phyloP scores from a whole-genome alignment of 1,140 invertebrate genomes.

The Macrobrachium rosenbergii region DNA sequence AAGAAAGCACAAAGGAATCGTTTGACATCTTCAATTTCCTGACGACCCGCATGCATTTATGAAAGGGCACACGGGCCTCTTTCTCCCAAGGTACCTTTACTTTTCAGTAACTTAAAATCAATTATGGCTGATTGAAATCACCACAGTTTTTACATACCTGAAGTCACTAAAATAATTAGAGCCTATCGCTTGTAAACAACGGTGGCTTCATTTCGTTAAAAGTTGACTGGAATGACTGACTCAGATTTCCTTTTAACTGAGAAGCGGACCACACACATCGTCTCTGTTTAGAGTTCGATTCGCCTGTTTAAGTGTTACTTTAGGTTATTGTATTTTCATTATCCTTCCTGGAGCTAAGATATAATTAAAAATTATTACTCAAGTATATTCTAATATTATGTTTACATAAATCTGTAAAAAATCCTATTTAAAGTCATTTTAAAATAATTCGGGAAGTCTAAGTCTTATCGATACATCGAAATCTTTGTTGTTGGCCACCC shows the following conservation, averaged over 20 bases:
- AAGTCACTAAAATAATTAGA: background rate
- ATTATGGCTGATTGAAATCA: too few relatives aligned
- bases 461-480: background rate
- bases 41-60: too few relatives aligned
- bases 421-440: background rate
- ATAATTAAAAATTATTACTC: background rate
- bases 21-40: too few relatives aligned
- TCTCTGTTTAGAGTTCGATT: conserved; percentile 32
- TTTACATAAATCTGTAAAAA: background rate
- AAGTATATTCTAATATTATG: background rate
- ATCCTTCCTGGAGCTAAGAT: background rate
- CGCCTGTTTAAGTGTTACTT: background rate
- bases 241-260: conserved; percentile 52
- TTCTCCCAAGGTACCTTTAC: too few relatives aligned
- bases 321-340: background rate
- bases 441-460: background rate
- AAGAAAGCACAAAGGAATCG: too few relatives aligned
- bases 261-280: conserved; percentile 52
- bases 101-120: too few relatives aligned
- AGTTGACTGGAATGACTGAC: conserved; percentile 24
- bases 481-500: conserved; percentile 54
- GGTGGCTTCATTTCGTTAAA: background rate
- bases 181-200: background rate
- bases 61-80: too few relatives aligned
- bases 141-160: background rate